These are phyloP conservation scores for Microchirus variegatus DNA, from an alignment of 2,797 vertebrate genomes.

Conservation along the genomic window DNA sequence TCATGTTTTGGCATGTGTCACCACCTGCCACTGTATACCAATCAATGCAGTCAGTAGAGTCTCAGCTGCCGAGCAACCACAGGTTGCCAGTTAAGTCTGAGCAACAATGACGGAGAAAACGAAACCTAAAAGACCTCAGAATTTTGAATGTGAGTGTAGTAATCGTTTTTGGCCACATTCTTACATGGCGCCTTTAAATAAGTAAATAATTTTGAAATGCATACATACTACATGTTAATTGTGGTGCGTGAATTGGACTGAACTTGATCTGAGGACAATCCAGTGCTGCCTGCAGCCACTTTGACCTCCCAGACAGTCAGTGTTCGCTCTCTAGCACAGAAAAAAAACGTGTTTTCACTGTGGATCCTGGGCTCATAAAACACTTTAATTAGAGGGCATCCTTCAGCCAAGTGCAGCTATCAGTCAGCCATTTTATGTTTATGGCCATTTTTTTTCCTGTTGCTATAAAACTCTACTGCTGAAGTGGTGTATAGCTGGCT, in stretches of 20 bases:
- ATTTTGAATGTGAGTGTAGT: no score
- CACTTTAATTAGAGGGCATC: conserved; percentile 73
- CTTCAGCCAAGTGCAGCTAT: conserved; percentile 72
- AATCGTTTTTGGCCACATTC: no score
- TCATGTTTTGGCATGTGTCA: no score
- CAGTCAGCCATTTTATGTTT: conserved; percentile 74
- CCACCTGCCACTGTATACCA: no score
- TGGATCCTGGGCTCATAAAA: conserved; percentile 72
- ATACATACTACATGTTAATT: no score
- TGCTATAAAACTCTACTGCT: conserved; percentile 56
- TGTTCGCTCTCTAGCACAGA: conserved; percentile 55
- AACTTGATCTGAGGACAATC: conserved; percentile 58
- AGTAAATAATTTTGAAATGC: no score
- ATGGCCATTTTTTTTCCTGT: conserved; percentile 61
- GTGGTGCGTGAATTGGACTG: conserved; percentile 13
- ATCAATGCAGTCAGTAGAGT: no score
- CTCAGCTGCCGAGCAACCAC: no score
- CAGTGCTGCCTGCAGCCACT: conserved; percentile 25
- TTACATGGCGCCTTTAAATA: no score
- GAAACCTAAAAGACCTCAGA: no score
- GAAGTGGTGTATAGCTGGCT: conserved; percentile 46
- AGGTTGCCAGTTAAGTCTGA: no score
- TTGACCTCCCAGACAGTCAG: conserved; percentile 69
- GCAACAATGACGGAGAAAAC: no score
- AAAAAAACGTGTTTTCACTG: conserved; percentile 67